Evolutionary conservation across 2,888 invertebrate species (phyloP), one percentile per base, ranked within the genome.

Genomic region (Cremastobaeus sp.): DNA sequence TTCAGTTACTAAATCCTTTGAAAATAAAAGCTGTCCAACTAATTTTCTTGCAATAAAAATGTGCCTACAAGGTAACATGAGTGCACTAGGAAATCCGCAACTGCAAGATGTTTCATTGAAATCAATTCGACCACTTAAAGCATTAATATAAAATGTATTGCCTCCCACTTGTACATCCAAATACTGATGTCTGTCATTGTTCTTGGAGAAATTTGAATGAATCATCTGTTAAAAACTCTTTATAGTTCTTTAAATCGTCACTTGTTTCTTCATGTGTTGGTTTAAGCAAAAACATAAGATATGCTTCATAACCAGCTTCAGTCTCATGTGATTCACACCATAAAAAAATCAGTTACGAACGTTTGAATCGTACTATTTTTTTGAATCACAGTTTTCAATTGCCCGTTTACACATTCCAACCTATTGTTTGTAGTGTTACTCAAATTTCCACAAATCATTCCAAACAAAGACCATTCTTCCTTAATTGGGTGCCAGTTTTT

Each of bases 41-140:
- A 30, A 18, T 18, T 43, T 55, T 32, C 75, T n/a, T 2, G 59
- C 11, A 5, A 71, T 50, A 35, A 75, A 75, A 15, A 68, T 57
- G 21, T 71, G 71, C 3, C 71, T 54, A 32, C 74, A 71, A 6
- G 66, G 70, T 3, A 71, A 18, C 3, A 45, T 12, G 1, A 39
- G 34, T 11, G 74, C 50, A 9, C 14, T 9, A 30, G 9, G 35
- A 47, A 52, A 41, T 8, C 47, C 11, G 45, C 75, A 75, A 14
- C 43, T 50, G 17, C 74, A 71, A 1, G 55, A 34, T n/a, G 25
- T 25, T 15, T 41, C 4, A 2, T 54, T 60, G 5, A 50, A 54
- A 12, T 21, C 25, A 28, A 17, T 5, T 32, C 11, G 37, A 8
- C 17, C 32, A 6, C 11, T 25, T 32, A 28, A 1, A 11, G 12